phyloP scores from a whole-genome alignment of 2,113 vertebrate genomes.

The Corythaixoides concolor region DNA sequence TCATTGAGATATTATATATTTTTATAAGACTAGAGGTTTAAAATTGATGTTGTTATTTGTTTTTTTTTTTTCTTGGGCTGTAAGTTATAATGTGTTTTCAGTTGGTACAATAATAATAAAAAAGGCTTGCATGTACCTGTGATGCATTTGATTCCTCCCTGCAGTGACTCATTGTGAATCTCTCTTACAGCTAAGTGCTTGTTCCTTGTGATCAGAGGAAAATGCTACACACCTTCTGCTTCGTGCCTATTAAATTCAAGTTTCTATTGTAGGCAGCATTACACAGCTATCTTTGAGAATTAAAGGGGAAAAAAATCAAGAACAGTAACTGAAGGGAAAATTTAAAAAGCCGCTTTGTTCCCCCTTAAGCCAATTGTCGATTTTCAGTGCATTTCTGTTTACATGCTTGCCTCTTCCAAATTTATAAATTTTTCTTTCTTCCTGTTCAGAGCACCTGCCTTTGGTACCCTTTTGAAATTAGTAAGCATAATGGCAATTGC shows the following conservation, averaged over 20 bases:
- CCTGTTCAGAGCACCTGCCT: not conserved
- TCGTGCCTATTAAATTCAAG: slow-evolving; percentile 68
- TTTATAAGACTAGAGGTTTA: not conserved
- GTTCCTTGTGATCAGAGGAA: slow-evolving; percentile 72
- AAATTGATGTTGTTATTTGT: not conserved
- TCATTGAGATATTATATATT: not conserved
- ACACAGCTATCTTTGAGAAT: slow-evolving; percentile 65
- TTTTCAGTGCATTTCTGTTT: slow-evolving; percentile 23
- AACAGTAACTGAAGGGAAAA: slow-evolving; percentile 41
- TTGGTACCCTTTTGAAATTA: not conserved
- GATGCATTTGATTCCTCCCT: slow-evolving; percentile 74
- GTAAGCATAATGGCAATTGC: not conserved
- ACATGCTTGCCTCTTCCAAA: not conserved
- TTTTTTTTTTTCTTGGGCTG: not conserved
- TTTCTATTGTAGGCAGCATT: slow-evolving; percentile 70
- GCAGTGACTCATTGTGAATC: slow-evolving; percentile 74
- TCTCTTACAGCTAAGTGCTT: slow-evolving; percentile 72
- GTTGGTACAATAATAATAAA: slow-evolving; percentile 60
- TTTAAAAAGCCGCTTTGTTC: slow-evolving; percentile 27
- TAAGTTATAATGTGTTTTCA: slow-evolving; percentile 48
- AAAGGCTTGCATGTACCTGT: slow-evolving; percentile 58
- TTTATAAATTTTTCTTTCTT: not conserved
- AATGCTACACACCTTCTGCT: slow-evolving; percentile 73
- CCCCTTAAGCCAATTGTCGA: not conserved
- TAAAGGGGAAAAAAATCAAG: slow-evolving; percentile 24